Conservation (phyloP, 2,797 vertebrate species). For the Setipinna tenuifilis region DNA sequence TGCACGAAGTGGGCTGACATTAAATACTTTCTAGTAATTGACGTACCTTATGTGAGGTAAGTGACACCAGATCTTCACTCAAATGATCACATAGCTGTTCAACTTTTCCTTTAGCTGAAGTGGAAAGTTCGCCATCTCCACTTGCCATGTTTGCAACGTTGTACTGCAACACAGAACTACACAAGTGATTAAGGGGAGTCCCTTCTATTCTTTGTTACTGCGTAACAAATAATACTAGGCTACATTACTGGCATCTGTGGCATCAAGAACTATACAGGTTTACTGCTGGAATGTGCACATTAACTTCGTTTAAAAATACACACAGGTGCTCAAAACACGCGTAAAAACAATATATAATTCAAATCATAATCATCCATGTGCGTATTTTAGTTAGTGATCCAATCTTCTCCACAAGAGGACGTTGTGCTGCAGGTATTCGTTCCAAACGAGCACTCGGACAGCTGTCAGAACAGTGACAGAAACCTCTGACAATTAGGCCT, state of each 20-base stretch:
- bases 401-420: not conserved
- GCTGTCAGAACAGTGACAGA: not conserved
- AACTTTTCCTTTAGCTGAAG: not conserved
- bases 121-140: not conserved
- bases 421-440: not conserved
- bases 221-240: no score
- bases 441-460: not conserved
- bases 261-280: no score
- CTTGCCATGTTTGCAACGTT: not conserved
- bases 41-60: not conserved
- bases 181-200: no score
- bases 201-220: not conserved
- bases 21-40: not conserved
- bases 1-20: not conserved
- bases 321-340: not conserved
- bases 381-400: not conserved
- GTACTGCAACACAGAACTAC: not conserved
- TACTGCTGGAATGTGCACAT: no score
- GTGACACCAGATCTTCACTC: not conserved
- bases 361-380: not conserved
- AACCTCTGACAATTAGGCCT: no score
- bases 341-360: not conserved
- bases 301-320: no score
- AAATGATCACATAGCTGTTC: not conserved
- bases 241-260: no score